A percentile compares a stretch with the other conserved stretches of the same genome.
These are phyloP conservation scores for Hydriomena furcata DNA, from an alignment of 2,888 invertebrate genomes.

Conservation along the genomic window DNA sequence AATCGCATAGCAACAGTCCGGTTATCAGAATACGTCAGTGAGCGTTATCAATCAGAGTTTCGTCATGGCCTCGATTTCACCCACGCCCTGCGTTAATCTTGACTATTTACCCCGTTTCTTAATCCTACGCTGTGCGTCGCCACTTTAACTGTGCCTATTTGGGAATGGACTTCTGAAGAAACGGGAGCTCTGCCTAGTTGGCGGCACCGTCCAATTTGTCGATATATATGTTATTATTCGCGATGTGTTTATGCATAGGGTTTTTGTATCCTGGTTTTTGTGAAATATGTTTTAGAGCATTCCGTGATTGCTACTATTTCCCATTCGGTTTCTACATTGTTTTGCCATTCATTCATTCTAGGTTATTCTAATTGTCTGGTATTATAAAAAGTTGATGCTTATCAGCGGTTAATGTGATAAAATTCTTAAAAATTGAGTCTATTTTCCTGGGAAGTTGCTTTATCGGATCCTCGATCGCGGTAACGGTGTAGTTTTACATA, in stretches of 20 bases:
- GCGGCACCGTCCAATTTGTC: conserved; percentile 34
- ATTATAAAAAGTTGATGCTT: conserved; percentile 29
- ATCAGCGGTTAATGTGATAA: conserved; percentile 40
- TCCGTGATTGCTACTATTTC: conserved; percentile 47
- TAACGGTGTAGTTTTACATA: conserved; percentile 33
- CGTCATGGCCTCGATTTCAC: conserved; percentile 74
- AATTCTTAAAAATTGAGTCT: conserved; percentile 36
- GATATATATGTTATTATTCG: conserved; percentile 33
- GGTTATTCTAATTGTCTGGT: conserved; percentile 11
- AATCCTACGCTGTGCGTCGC: conserved; percentile 59
- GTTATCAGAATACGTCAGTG: conserved; percentile 60
- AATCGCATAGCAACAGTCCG: conserved; percentile 57
- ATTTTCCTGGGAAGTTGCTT: conserved; percentile 40
- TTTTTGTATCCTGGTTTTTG: conserved; percentile 37
- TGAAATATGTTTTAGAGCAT: conserved; percentile 38
- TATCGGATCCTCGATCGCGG: conserved; percentile 39
- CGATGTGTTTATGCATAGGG: conserved; percentile 20
- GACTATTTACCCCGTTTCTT: conserved; percentile 75
- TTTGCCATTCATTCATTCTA: neutral
- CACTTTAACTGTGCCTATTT: conserved; percentile 45
- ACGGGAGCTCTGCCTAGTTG: conserved; percentile 37
- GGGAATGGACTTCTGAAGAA: conserved; percentile 20
- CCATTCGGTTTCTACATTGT: conserved; percentile 33
- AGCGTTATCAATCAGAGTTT: conserved; percentile 76
- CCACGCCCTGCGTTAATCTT: conserved; percentile 71